Base-by-base conservation (phyloP, 2,888 invertebrate genomes). In the Clostera curtula region DNA sequence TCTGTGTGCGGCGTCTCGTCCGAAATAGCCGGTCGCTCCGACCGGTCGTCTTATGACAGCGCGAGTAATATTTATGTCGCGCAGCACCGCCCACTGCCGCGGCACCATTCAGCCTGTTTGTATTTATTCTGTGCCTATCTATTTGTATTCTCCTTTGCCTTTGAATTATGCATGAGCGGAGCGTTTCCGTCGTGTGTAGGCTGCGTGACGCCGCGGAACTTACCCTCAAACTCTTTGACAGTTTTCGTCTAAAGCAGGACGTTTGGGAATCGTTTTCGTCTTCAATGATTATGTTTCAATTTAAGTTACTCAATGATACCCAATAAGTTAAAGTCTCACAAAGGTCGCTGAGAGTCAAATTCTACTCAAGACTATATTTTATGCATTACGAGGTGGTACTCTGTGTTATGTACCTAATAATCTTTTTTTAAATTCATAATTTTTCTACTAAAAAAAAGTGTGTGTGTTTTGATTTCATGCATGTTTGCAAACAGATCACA, bases 121-220 rank as follows among this genome's bases (percentile, higher is more conserved):
- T 82, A 82, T 82, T 80, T 83, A 80, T 82, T 82, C 71, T 69
- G 69, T 74, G 76, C 70, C 82, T 79, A 82, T 83, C 82, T 83
- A 83, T 82, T 83, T 82, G 82, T 83, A 80, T 82, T 82, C 76
- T 79, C 67, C 68, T 75, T 73, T 54, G 69, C 65, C 61, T 79
- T 75, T 83, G 82, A 83, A 83, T 83, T 72, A 83, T 80, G 69
- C 74, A 83, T 82, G 80, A 79, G 75, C 73, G 58, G 59, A 73
- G 65, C 70, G 73, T 82, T 79, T 80, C 82, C 82, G 77, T 66
- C 74, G 80, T 77, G 82, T 77, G 82, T 82, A 83, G 82, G 83
- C 80, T 69, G 82, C 82, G 75, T 83, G 83, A 82, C 82, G 82
- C 82, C 82, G 63, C 55, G 58, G 57, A 55, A 47, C 42, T 25